phyloP scores from a whole-genome alignment of 1,140 invertebrate species.

The Anastatus disparis region DNA sequence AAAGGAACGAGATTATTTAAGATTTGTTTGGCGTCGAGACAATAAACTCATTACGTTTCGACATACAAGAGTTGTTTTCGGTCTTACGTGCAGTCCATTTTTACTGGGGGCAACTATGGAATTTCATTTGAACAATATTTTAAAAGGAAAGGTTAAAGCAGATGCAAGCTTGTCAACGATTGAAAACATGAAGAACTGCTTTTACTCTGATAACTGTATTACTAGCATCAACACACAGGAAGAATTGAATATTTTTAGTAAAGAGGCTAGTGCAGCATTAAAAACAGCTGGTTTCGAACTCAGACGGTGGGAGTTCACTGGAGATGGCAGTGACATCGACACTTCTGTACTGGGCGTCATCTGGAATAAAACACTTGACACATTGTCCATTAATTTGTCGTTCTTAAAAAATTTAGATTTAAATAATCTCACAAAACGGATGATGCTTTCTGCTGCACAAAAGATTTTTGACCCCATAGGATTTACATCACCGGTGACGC shows the following conservation, averaged over 20 bases:
- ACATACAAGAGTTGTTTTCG: too few species aligned
- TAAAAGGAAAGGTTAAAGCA: too few species aligned
- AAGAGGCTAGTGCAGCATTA: too few species aligned
- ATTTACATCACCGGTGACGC: slow-evolving; percentile 48
- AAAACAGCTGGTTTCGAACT: slow-evolving; percentile 37
- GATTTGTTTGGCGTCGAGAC: too few species aligned
- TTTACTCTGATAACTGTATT: slow-evolving; percentile 8
- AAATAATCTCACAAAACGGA: too few species aligned
- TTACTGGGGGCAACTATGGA: slow-evolving; percentile 36
- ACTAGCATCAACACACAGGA: too few species aligned
- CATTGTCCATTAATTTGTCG: slow-evolving; percentile 38
- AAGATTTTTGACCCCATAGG: slow-evolving; percentile 56
- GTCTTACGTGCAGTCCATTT: slow-evolving; percentile 50
- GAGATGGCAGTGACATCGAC: slow-evolving; percentile 7
- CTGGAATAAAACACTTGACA: slow-evolving; percentile 33
- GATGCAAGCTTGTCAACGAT: too few species aligned
- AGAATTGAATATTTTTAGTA: too few species aligned
- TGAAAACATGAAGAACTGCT: not conserved
- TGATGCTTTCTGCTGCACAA: slow-evolving; percentile 47
- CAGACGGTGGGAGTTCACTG: slow-evolving; percentile 40
- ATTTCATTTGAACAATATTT: slow-evolving; percentile 31
- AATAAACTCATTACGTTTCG: too few species aligned
- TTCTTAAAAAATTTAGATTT: too few species aligned
- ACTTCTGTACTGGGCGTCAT: slow-evolving; percentile 30
- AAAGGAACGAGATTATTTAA: too few species aligned